Percentiles rank a stretch among this genome's conserved stretches.
phyloP scores from a whole-genome alignment of 2,113 vertebrate species.

The Acanthochromis polyacanthus region DNA sequence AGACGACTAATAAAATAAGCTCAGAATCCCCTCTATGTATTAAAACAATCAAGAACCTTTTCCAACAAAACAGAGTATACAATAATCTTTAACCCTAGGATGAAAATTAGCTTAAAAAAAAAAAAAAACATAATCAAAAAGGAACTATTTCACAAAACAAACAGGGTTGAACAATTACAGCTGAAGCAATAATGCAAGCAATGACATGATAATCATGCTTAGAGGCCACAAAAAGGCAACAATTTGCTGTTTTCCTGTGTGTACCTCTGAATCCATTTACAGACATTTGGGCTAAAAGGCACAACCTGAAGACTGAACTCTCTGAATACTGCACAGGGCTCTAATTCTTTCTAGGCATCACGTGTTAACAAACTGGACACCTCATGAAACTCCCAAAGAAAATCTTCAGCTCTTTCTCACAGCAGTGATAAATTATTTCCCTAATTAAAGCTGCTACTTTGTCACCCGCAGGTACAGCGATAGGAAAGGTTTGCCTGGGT shows the following conservation, averaged over 20 bases:
- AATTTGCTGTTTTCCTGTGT: not conserved
- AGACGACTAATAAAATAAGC: constrained; percentile 46
- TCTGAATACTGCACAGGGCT: not conserved
- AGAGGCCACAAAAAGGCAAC: not conserved
- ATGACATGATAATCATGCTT: constrained; percentile 7
- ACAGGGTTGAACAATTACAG: not conserved
- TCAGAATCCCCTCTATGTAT: constrained; percentile 4
- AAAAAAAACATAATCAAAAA: no score
- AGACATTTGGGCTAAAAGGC: not conserved
- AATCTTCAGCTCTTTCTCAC: not conserved
- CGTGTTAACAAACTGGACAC: constrained; percentile 4
- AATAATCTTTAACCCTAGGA: not conserved
- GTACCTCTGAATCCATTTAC: not conserved
- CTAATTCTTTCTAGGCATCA: constrained; percentile 26
- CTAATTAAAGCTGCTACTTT: constrained; percentile 49
- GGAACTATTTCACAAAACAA: not conserved
- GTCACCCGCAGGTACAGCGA: not conserved
- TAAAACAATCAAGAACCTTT: constrained; percentile 23
- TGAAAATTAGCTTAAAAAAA: no score
- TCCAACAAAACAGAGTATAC: constrained; percentile 2
- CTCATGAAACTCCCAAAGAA: constrained; percentile 1
- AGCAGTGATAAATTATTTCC: not conserved
- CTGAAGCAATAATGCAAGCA: not conserved
- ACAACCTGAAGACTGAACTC: not conserved
- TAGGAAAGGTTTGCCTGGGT: not conserved